Base-by-base conservation (phyloP, 1,140 invertebrate genomes). In the Heliconius congener region DNA sequence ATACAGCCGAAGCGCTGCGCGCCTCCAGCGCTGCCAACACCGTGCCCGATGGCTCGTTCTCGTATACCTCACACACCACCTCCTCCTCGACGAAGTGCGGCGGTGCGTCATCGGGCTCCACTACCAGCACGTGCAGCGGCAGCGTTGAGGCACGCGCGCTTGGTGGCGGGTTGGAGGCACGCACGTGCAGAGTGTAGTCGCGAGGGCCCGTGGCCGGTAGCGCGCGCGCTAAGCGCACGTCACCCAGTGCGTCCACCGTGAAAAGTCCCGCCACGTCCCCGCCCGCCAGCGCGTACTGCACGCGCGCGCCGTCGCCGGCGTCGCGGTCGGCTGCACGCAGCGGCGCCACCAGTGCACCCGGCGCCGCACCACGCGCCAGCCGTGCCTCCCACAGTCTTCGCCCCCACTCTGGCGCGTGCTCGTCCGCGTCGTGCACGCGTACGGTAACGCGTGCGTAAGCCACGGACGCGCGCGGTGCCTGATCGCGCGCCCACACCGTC, bases 401-500 rank as follows among this genome's bases (percentile, higher is more conserved):
- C 46, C 87, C 85, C 90, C 91, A 91, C 77, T 81, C 96, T 0
- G 98, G 98, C 37, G 96, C 95, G 89, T 99, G 98, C 90, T 99
- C 98, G 93, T 99, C 99, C 83, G 98, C 96, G 94, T 99, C 98
- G 84, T 97, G 96, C 1, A 99, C 97, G 71, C 96, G 96, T 70
- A 99, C 96, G 39, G 96, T 94, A 0, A 99, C 97, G 83, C 98
- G 95, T 3, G 98, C 97, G 88, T 97, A 98, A 90, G 98, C 98
- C 19, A 97, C 95, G 87, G 98, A 97, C 0, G 97, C 96, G 16
- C 97, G 98, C 1, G 97, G 97, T 1, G 98, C 98, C 86, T 98
- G 97, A 93, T 99, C 98, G 82, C 97, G 97, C 0, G 98, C 98
- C 96, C 98, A 98, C 5, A 99, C 97, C 1, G 98, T 99, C 52